Evolutionary conservation across 2,888 invertebrate genomes (phyloP).

Genomic region (Watsonalla binaria): DNA sequence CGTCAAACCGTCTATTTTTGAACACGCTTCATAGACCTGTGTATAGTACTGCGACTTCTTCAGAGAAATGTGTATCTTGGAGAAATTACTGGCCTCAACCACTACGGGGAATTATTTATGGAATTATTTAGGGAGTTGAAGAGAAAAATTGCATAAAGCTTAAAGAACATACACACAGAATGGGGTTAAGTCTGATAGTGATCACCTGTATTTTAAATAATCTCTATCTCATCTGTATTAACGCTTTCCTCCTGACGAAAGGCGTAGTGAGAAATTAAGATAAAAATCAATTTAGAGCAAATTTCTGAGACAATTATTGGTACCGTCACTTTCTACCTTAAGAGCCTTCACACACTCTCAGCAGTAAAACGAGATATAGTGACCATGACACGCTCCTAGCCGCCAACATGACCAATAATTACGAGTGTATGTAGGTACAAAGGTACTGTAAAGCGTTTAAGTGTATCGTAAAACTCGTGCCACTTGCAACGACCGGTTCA

Average conservation of each 20-base stretch:
- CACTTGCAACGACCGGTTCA: not conserved
- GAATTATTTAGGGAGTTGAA: too few species aligned
- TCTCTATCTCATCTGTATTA: too few species aligned
- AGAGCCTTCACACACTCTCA: not conserved
- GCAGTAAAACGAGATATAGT: not conserved
- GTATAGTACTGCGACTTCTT: constrained; percentile 10
- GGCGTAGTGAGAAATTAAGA: too few species aligned
- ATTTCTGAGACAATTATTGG: not conserved
- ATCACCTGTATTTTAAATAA: too few species aligned
- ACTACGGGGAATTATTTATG: not conserved
- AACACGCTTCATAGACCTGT: constrained; percentile 26
- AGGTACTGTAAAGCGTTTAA: not conserved
- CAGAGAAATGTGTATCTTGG: not conserved
- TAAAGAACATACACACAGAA: too few species aligned
- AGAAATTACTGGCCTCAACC: not conserved
- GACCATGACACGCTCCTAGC: not conserved
- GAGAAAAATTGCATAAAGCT: too few species aligned
- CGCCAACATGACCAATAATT: not conserved
- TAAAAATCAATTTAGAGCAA: too few species aligned
- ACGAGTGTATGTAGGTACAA: not conserved
- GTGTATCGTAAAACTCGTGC: not conserved
- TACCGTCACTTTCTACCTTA: not conserved
- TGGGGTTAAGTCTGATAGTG: too few species aligned
- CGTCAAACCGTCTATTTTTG: constrained; percentile 12
- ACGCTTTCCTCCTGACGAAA: too few species aligned